Conservation (phyloP, 2,797 vertebrate species). For the Gymnoscopelus braueri region DNA sequence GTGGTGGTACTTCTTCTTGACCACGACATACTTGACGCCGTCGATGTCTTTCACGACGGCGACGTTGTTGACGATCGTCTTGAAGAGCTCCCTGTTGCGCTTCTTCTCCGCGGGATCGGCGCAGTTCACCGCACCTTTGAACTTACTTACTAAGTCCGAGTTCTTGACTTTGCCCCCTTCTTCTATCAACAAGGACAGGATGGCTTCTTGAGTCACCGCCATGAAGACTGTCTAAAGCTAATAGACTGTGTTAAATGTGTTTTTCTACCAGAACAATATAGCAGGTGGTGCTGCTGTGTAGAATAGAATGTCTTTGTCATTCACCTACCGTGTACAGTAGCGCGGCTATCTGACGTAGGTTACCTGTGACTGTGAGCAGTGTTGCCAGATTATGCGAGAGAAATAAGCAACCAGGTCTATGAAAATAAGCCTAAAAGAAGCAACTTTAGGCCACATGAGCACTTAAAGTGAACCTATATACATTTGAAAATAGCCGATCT, state of each 20-base stretch:
- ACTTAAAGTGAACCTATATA: too few relatives aligned
- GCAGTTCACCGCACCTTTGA: constrained; percentile 81
- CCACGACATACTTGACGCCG: constrained; percentile 81
- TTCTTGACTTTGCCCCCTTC: constrained; percentile 83
- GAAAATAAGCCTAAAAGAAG: too few relatives aligned
- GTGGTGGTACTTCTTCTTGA: constrained; percentile 74
- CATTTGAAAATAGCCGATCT: too few relatives aligned
- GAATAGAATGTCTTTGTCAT: background rate
- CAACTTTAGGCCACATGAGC: too few relatives aligned
- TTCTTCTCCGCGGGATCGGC: constrained; percentile 73
- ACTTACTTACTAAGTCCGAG: constrained; percentile 81
- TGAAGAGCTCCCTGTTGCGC: constrained; percentile 85
- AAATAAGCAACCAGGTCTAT: too few relatives aligned
- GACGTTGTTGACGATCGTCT: constrained; percentile 86
- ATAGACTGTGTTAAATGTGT: too few relatives aligned
- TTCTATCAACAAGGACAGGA: constrained; percentile 80
- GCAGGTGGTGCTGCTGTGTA: background rate
- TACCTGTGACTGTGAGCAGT: background rate
- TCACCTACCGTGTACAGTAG: background rate
- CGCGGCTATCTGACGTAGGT: constrained; percentile 13
- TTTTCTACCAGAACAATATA: too few relatives aligned
- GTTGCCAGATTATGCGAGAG: too few relatives aligned
- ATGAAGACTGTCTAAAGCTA: constrained; percentile 44
- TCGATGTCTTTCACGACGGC: constrained; percentile 85
- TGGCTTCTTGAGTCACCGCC: constrained; percentile 80